Base-by-base conservation (phyloP, 2,797 vertebrate genomes). In the Valencia hispanica region DNA sequence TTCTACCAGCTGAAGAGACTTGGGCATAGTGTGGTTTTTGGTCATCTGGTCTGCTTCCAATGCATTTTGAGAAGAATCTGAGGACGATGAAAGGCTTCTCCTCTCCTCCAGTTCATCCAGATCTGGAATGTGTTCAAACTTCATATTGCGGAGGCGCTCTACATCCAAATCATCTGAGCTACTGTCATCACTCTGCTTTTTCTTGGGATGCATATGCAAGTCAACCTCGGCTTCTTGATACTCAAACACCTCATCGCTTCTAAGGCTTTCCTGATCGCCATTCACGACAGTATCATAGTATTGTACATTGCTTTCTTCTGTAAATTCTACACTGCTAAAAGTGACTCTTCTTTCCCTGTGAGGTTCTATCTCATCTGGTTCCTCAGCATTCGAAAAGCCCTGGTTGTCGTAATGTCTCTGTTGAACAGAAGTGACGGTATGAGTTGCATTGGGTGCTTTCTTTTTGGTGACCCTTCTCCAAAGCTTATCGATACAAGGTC, bases 401-500 rank as follows among this genome's bases (percentile, higher is more conserved):
- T 93, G 85, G 63, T 98, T 98, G 9, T 94, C 90, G 41, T 96
- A 94, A 39, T 90, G 93, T 0, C 20, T 80, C 2, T 87, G 88
- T 53, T 79, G 87, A 15, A 68, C 79, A 27, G 41, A 17, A 20
- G 87, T 79, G 57, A 59, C 84, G 6, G 87, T 25, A 71, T 74
- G 70, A 14, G 80, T 55, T 73, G 59, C 22, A 47, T 70, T 0
- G 0, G 89, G 50, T 0, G 47, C 82, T 87, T 92, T 94, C 71
- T 85, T 92, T 5, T 41, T 76, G 78, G 34, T 34, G 27, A 93
- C 27, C 75, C 74, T 93, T 77, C 66, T 89, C 89, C 95, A 96
- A 43, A 97, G 88, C 18, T 55, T 81, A 43, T 95, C 94, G 20
- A 97, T 70, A 66, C 87, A 93, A 36, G 97, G 98, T 89, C 97